Conservation (phyloP, 2,113 vertebrate species). For the Pseudopodoces humilis region DNA sequence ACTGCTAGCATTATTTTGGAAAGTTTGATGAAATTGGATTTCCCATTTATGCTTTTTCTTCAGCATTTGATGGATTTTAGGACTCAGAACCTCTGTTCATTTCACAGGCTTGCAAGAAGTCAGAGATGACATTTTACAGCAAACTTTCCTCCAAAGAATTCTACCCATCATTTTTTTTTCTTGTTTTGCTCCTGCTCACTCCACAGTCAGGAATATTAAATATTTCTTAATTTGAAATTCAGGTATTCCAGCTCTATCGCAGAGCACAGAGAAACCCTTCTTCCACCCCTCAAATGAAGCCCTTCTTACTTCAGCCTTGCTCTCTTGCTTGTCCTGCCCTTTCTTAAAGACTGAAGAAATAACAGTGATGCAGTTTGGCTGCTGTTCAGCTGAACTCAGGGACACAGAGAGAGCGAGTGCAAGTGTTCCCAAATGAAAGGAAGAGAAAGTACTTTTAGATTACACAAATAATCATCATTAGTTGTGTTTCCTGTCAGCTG, state of each 20-base stretch:
- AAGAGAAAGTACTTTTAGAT: not conserved
- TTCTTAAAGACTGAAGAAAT: not conserved
- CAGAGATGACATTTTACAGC: not conserved
- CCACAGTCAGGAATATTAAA: not conserved
- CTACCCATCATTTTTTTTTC: not conserved
- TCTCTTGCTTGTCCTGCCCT: slow-evolving; percentile 10
- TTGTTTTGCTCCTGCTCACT: not conserved
- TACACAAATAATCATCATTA: slow-evolving; percentile 3
- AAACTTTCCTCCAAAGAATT: not conserved
- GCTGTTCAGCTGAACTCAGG: slow-evolving; percentile 3
- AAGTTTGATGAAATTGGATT: not conserved
- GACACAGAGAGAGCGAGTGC: not conserved
- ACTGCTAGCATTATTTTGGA: not conserved
- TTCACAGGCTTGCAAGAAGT: not conserved
- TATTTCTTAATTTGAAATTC: not conserved
- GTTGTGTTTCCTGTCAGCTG: not conserved
- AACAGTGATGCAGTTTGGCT: slow-evolving; percentile 25
- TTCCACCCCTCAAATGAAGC: not conserved
- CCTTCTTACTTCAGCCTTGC: not conserved
- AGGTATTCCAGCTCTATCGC: not conserved
- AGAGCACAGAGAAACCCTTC: not conserved
- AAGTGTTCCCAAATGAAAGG: slow-evolving; percentile 17
- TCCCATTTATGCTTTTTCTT: not conserved
- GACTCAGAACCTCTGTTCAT: not conserved
- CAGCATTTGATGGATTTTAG: not conserved